Percentiles rank a stretch among this genome's conserved stretches.
These are phyloP conservation scores for Notodonta ziczac DNA, from an alignment of 2,888 invertebrate genomes.

Conservation along the genomic window DNA sequence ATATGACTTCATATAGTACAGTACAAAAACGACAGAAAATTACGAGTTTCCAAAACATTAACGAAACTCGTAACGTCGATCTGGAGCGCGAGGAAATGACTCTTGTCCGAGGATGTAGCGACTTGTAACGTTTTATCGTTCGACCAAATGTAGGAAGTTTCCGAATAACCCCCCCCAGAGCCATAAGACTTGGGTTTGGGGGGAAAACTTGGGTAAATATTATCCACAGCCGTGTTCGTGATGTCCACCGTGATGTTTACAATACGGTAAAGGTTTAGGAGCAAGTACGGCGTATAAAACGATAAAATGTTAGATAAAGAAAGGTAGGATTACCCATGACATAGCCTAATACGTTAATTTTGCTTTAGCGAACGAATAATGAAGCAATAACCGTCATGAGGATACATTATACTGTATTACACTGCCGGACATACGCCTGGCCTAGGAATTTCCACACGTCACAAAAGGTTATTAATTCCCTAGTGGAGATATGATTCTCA, in stretches of 20 bases:
- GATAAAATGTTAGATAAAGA: no score
- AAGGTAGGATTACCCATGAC: no score
- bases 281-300: no score
- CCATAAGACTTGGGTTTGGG: neutral
- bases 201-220: neutral
- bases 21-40: neutral
- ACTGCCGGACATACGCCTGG: no score
- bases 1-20: no score
- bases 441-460: no score
- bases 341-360: no score
- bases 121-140: neutral
- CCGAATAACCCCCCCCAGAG: conserved; percentile 1
- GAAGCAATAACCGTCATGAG: no score
- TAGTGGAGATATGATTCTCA: no score
- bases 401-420: no score
- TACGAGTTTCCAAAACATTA: neutral
- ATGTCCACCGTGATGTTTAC: neutral
- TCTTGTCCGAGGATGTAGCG: neutral
- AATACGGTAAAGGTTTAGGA: neutral
- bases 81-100: neutral
- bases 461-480: no score
- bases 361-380: no score
- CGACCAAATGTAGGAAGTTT: neutral
- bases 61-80: neutral
- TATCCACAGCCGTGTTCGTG: neutral